phyloP scores from a whole-genome alignment of 1,140 invertebrate genomes.

The Saccostrea glomerata region DNA sequence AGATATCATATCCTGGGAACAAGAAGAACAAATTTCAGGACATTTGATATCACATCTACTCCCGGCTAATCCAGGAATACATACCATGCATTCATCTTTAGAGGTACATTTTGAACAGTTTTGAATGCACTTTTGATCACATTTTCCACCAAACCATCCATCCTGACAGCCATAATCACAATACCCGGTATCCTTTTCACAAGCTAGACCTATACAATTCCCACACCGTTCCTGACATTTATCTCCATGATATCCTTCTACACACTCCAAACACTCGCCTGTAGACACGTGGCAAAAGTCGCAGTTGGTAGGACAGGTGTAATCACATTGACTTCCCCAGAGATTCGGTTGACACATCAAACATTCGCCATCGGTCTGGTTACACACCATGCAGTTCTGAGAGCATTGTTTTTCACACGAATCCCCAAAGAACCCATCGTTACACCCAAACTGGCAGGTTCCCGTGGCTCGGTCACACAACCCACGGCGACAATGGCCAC shows the following conservation, averaged over 20 bases:
- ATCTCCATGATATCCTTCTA: conserved; percentile 37
- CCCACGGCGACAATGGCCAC: conserved; percentile 8
- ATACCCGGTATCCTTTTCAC: conserved; percentile 35
- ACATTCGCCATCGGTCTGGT: conserved; percentile 40
- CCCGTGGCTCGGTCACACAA: conserved; percentile 16
- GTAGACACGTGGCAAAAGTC: conserved; percentile 25
- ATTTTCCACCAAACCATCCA: conserved; percentile 41
- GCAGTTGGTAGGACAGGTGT: conserved; percentile 14
- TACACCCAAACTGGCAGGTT: conserved; percentile 39
- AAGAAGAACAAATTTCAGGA: conserved; percentile 36
- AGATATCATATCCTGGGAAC: conserved; percentile 34
- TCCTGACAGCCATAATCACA: conserved; percentile 46
- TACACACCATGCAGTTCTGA: conserved; percentile 42
- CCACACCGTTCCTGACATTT: conserved; percentile 42
- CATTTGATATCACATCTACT: conserved; percentile 46
- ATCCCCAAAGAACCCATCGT: conserved; percentile 30
- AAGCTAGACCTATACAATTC: conserved; percentile 13
- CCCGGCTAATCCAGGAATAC: conserved; percentile 34
- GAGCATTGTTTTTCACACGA: conserved; percentile 20
- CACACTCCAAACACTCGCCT: conserved; percentile 45
- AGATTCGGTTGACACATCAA: conserved; percentile 4
- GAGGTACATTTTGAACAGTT: conserved; percentile 44
- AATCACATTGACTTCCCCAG: conserved; percentile 39
- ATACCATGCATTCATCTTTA: conserved; percentile 40
- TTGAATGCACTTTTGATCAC: conserved; percentile 35